Evolutionary conservation across 2,113 vertebrate species (phyloP).

Genomic region (Oenanthe melanoleuca): DNA sequence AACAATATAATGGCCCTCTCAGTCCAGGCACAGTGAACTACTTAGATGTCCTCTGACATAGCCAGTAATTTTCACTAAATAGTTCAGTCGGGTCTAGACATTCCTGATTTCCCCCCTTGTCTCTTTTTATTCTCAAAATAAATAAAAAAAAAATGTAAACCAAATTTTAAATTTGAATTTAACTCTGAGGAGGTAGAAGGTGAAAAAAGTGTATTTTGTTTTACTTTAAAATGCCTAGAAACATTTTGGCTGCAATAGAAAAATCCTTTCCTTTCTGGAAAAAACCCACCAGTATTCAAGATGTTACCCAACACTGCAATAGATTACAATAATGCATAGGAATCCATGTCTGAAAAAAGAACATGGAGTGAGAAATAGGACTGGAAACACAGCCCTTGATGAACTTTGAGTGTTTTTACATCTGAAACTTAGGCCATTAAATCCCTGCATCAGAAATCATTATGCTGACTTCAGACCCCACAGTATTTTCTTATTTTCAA

Average conservation of each 20-base stretch:
- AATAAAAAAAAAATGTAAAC: background rate
- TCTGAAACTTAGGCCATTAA: background rate
- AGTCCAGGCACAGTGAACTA: background rate
- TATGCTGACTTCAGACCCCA: background rate
- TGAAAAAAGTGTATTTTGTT: background rate
- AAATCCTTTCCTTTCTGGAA: background rate
- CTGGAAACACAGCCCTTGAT: background rate
- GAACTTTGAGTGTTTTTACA: background rate
- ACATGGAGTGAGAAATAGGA: background rate
- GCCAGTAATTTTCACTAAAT: background rate
- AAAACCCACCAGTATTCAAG: background rate
- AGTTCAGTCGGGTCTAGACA: background rate
- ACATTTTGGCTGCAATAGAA: background rate
- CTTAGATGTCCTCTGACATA: background rate
- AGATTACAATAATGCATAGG: background rate
- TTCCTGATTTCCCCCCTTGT: background rate
- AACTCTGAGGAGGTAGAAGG: background rate
- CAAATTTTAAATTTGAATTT: background rate
- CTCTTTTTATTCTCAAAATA: background rate
- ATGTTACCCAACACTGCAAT: background rate
- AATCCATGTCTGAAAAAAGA: background rate
- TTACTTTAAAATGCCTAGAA: background rate
- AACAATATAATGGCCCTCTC: background rate
- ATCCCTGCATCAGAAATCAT: background rate
- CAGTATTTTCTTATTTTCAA: background rate